Evolutionary conservation across 2,113 vertebrate species (phyloP).

Genomic region (Proterorhinus semilunaris): DNA sequence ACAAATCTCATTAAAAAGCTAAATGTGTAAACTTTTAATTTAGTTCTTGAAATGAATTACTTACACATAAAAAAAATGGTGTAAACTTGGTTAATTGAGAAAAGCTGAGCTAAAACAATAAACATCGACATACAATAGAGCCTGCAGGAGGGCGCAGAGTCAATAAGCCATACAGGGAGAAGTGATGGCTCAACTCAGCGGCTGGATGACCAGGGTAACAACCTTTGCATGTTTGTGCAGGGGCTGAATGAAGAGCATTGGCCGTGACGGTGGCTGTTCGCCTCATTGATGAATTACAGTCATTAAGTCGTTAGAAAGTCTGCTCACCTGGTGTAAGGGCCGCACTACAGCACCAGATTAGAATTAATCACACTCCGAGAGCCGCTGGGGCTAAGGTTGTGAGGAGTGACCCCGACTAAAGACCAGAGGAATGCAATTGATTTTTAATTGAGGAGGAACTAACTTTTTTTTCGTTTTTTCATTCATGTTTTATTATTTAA

Average conservation of each 20-base stretch:
- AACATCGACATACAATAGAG: neutral
- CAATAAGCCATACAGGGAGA: constrained; percentile 3
- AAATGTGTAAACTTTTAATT: constrained; percentile 53
- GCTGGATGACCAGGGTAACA: constrained; percentile 11
- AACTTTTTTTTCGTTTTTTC: constrained; percentile 1
- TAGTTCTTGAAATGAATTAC: constrained; percentile 50
- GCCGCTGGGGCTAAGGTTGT: constrained; percentile 20
- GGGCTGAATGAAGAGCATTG: neutral
- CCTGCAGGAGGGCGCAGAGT: neutral
- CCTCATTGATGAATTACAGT: constrained; percentile 67
- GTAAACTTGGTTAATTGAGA: constrained; percentile 24
- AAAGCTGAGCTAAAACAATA: constrained; percentile 20
- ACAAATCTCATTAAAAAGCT: constrained; percentile 32
- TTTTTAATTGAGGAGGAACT: constrained; percentile 10
- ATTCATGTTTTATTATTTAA: constrained; percentile 76
- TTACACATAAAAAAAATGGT: constrained; percentile 31
- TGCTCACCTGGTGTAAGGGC: constrained; percentile 65
- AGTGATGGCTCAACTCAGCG: neutral
- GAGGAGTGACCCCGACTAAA: constrained; percentile 3
- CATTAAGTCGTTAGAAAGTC: constrained; percentile 69
- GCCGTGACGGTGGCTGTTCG: constrained; percentile 10
- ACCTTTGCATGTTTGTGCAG: constrained; percentile 8
- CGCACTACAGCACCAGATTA: constrained; percentile 55
- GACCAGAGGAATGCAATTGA: constrained; percentile 6
- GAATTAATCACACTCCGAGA: constrained; percentile 62